These are phyloP conservation scores for Lacerta bilineata DNA, from an alignment of 2,797 vertebrate genomes.

Conservation along the genomic window DNA sequence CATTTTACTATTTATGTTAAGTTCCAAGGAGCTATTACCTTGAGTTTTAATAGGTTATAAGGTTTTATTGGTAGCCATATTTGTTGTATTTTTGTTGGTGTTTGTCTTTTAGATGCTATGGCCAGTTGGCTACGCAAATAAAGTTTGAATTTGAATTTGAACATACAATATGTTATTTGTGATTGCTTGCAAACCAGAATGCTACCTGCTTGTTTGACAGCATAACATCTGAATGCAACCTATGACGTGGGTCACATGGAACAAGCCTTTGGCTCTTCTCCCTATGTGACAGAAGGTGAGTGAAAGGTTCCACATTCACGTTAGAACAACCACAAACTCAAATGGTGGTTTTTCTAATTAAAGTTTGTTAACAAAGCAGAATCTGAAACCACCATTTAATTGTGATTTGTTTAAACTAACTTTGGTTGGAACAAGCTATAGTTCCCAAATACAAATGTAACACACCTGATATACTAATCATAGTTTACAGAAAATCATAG, in stretches of 20 bases:
- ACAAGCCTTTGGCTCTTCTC: not conserved
- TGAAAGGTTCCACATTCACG: not conserved
- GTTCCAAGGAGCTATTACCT: too few relatives aligned
- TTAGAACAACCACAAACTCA: not conserved
- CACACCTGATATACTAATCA: not conserved
- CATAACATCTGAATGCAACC: not conserved
- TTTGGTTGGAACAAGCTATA: not conserved
- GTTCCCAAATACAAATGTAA: not conserved
- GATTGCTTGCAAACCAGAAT: not conserved
- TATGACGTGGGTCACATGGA: not conserved
- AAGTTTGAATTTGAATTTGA: too few relatives aligned
- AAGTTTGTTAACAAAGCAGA: not conserved
- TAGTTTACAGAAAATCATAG: not conserved
- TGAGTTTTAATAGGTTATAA: too few relatives aligned
- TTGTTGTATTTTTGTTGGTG: too few relatives aligned
- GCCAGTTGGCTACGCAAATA: too few relatives aligned
- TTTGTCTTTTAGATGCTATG: too few relatives aligned
- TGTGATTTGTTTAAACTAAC: not conserved
- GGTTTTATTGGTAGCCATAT: too few relatives aligned
- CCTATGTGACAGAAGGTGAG: not conserved
- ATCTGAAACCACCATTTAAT: not conserved
- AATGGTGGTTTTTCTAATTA: not conserved
- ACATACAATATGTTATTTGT: not conserved
- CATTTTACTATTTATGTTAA: too few relatives aligned
- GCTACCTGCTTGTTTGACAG: not conserved